phyloP scores from a whole-genome alignment of 1,140 invertebrate genomes.

The Branchinecta lynchi region DNA sequence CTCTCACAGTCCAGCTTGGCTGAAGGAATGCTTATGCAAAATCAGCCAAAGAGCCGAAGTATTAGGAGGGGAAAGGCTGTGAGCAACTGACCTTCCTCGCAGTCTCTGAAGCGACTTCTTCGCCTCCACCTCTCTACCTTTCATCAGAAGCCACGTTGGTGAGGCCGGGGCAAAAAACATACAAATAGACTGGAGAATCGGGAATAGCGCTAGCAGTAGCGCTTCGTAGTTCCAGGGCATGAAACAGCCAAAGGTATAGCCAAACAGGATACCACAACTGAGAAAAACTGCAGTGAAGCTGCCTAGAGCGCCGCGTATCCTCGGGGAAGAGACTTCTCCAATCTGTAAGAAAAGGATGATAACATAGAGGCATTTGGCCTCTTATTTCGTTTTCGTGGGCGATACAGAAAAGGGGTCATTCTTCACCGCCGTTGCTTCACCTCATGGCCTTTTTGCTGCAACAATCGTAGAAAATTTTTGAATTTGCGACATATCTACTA shows the following conservation, averaged over 20 bases:
- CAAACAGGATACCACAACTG: slow-evolving; percentile 47
- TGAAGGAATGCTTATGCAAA: no score
- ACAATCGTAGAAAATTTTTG: no score
- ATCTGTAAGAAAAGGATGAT: background rate
- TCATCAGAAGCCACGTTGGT: slow-evolving; percentile 37
- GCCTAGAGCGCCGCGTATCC: background rate
- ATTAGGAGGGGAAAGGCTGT: no score
- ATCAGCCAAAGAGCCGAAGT: no score
- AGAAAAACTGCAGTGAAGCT: background rate
- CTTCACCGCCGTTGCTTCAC: no score
- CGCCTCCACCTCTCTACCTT: slow-evolving; percentile 49
- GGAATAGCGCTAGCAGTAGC: slow-evolving; percentile 42
- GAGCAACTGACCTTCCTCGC: slow-evolving; percentile 37
- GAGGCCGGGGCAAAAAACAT: slow-evolving; percentile 40
- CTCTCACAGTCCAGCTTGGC: no score
- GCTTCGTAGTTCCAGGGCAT: slow-evolving; percentile 48
- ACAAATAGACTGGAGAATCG: slow-evolving; percentile 40
- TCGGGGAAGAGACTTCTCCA: background rate
- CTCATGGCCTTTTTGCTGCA: no score
- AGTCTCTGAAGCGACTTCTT: slow-evolving; percentile 56
- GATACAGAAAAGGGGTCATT: no score
- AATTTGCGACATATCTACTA: no score
- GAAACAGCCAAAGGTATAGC: slow-evolving; percentile 56
- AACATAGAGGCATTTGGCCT: no score
- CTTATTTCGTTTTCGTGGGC: no score